Conservation (phyloP, 2,888 invertebrate species). For the Drosophila atripex region DNA sequence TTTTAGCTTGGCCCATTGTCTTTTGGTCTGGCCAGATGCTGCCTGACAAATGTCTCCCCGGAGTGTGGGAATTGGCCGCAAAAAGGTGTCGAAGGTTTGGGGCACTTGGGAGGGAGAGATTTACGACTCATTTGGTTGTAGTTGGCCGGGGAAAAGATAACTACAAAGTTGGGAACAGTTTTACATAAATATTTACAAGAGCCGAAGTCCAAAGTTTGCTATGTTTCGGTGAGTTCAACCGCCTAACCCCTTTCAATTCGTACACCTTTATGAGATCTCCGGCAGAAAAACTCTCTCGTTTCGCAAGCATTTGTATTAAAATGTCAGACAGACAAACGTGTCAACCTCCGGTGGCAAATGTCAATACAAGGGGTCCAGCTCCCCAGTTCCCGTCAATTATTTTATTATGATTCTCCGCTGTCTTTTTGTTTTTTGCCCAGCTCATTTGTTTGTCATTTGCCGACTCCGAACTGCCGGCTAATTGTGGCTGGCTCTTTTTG, state of each 20-base stretch:
- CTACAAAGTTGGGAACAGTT: conserved; percentile 24
- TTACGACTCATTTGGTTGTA: conserved; percentile 15
- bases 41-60: conserved; percentile 6
- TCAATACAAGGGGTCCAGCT: conserved; percentile 62
- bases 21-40: conserved; percentile 42
- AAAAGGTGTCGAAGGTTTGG: conserved; percentile 26
- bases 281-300: conserved; percentile 49
- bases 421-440: conserved; percentile 8
- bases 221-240: conserved; percentile 56
- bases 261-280: conserved; percentile 32
- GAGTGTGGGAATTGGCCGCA: conserved; percentile 10
- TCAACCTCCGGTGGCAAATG: conserved; percentile 58
- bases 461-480: conserved; percentile 53
- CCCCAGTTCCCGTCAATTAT: conserved; percentile 61
- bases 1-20: conserved; percentile 75
- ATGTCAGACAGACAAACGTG: conserved; percentile 65
- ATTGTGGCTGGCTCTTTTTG: conserved; percentile 37
- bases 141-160: conserved; percentile 2
- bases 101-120: conserved; percentile 9
- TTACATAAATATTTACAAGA: conserved; percentile 35
- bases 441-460: conserved; percentile 54
- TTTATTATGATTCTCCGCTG: conserved; percentile 59
- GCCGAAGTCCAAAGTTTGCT: conserved; percentile 12
- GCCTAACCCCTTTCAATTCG: conserved; percentile 68
- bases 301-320: conserved; percentile 72